These are phyloP conservation scores for Boleophthalmus pectinirostris DNA, from an alignment of 2,113 vertebrate genomes.

Conservation along the genomic window DNA sequence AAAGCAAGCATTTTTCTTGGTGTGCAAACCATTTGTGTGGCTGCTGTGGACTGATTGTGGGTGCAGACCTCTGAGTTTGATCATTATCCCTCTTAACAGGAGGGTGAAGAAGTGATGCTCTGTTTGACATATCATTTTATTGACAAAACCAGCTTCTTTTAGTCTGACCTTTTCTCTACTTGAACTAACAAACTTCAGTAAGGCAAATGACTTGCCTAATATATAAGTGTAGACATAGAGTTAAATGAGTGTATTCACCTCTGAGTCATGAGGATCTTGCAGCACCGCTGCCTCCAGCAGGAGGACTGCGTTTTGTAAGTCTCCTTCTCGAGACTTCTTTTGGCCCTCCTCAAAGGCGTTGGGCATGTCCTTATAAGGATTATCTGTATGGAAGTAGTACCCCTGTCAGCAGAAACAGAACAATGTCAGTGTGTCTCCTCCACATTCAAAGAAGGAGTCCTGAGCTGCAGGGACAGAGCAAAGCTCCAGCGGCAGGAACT, in stretches of 20 bases:
- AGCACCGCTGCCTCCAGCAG: conserved; percentile 93
- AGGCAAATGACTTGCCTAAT: neutral
- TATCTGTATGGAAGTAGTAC: conserved; percentile 99
- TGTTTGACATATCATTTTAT: neutral
- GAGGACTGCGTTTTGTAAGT: conserved; percentile 91
- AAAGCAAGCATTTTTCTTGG: conserved; percentile 50
- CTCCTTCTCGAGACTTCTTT: conserved; percentile 91
- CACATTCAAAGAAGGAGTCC: conserved; percentile 36
- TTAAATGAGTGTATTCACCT: conserved; percentile 76
- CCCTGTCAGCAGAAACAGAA: conserved; percentile 78
- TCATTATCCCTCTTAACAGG: conserved; percentile 14
- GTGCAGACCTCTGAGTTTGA: conserved; percentile 36
- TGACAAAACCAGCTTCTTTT: conserved; percentile 7
- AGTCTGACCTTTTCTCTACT: conserved; percentile 5
- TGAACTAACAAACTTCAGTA: neutral
- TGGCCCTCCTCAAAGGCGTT: conserved; percentile 94
- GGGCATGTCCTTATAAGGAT: conserved; percentile 95
- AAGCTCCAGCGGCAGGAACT: conserved; percentile 47
- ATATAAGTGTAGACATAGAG: neutral
- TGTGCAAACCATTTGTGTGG: conserved; percentile 17
- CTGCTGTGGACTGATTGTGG: conserved; percentile 23
- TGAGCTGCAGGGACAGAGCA: conserved; percentile 36
- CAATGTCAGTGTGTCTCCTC: conserved; percentile 45
- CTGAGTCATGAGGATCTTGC: conserved; percentile 94
- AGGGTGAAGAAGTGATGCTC: conserved; percentile 12